Evolutionary conservation across 2,113 vertebrate species (phyloP).

Genomic region (Seriola aureovittata): DNA sequence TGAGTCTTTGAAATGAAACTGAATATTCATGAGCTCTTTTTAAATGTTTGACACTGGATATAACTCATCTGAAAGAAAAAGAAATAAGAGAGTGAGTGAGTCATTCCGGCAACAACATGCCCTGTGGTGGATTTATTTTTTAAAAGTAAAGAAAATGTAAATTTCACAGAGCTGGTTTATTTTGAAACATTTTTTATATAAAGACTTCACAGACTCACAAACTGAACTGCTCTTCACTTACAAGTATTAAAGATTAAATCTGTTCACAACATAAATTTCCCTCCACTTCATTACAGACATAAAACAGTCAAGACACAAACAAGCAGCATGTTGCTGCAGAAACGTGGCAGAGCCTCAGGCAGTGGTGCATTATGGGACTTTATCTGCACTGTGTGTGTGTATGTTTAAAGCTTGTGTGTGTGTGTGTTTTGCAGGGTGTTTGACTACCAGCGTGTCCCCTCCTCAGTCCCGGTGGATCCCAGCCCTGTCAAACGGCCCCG

Average conservation of each 20-base stretch:
- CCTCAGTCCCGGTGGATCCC: constrained; percentile 59
- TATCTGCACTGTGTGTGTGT: constrained; percentile 22
- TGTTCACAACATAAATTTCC: constrained; percentile 23
- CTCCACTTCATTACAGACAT: constrained; percentile 38
- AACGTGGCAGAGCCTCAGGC: not conserved
- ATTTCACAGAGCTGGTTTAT: not conserved
- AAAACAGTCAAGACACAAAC: constrained; percentile 31
- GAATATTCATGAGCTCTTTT: too few relatives aligned
- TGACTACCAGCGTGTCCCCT: constrained; percentile 79
- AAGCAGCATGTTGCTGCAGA: constrained; percentile 7
- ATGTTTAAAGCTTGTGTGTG: constrained; percentile 20
- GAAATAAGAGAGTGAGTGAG: too few relatives aligned
- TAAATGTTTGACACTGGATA: not conserved
- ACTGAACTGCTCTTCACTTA: not conserved
- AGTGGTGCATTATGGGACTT: constrained; percentile 42
- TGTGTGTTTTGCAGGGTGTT: constrained; percentile 67
- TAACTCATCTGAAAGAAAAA: not conserved
- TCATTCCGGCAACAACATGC: too few relatives aligned
- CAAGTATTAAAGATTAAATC: constrained; percentile 14
- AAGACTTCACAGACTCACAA: not conserved
- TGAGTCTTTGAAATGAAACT: not conserved
- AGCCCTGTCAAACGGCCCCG: constrained; percentile 66
- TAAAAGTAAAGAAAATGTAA: too few relatives aligned
- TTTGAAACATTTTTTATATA: not conserved
- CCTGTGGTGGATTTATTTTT: not conserved